Evolutionary conservation across 2,113 vertebrate species (phyloP).

Genomic region (Guaruba guarouba): DNA sequence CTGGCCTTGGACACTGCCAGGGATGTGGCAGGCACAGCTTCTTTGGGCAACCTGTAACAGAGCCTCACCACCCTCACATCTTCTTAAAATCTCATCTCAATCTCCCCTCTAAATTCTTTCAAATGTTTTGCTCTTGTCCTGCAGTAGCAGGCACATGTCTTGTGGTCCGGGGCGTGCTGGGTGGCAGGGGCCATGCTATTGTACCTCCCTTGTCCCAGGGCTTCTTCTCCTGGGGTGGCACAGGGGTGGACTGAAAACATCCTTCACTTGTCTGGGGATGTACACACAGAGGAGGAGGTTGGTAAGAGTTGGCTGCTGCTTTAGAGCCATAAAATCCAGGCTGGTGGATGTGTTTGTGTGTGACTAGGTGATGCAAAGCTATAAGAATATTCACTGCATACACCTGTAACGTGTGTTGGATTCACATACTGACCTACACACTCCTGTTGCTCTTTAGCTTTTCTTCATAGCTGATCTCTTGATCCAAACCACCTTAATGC

Average conservation of each 20-base stretch:
- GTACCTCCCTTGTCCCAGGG: background rate
- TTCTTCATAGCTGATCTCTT: background rate
- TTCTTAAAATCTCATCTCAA: background rate
- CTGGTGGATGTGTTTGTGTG: background rate
- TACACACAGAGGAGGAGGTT: background rate
- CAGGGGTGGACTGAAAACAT: accelerated
- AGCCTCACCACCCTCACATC: background rate
- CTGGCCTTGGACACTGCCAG: background rate
- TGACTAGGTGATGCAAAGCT: accelerated
- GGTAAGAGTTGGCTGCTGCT: background rate
- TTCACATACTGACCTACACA: background rate
- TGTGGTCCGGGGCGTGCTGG: accelerated
- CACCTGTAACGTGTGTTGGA: accelerated
- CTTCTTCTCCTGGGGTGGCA: background rate
- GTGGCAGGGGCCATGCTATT: accelerated
- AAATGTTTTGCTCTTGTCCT: background rate
- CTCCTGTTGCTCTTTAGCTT: background rate
- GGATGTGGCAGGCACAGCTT: background rate
- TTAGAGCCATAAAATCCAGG: background rate
- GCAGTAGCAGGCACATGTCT: accelerated
- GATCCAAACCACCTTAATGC: background rate
- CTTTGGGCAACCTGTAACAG: background rate
- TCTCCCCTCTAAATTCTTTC: background rate
- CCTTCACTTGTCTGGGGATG: accelerated
- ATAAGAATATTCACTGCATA: background rate